Evolutionary conservation across 2,888 invertebrate genomes (phyloP), one percentile per base, ranked within the genome.

Genomic region (Branchellion lobata): DNA sequence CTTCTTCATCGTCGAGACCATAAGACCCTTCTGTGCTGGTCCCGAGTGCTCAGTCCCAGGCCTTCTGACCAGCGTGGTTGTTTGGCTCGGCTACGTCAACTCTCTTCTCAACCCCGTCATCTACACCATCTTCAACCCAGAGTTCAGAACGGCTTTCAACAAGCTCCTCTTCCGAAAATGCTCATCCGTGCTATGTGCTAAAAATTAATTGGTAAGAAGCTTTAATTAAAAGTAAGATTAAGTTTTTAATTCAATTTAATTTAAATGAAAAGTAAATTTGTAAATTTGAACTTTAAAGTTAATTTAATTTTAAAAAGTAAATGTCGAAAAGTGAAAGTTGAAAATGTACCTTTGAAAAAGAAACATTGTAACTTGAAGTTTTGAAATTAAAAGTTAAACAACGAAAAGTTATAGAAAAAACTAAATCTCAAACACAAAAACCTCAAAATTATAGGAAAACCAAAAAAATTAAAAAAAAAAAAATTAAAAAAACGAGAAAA

Each of bases 91-190:
- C 76, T 95, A 95, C 87, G 93, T 94, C 88, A 95, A 95, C 88
- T 94, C 93, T 73, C 93, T 94, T 65, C 90, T 95, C 75, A 95
- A 95, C 87, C 95, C 95, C 21, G 92, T 95, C 82, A 94, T 95
- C 85, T 95, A 95, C 87, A 95, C 94, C n/a, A 93, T 95, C 85
- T 95, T 95, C 88, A 94, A 93, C 85, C 95, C 95, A 36, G 94
- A 95, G 86, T 95, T 95, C 87, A 90, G 95, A 84, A 92, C 92
- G 86, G 95, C 95, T 57, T 95, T 95, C 88, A 93, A 93, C 82
- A 91, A 94, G 82, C 93, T 95, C 83, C 90, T 95, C 27, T 85
- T 81, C 65, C 75, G 80, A 11, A 81, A 80, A 40, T 81, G 74
- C n/a, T 75, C 71, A 3, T 18, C 33, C 18, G 3, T 57, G 21